phyloP scores from a whole-genome alignment of 2,797 vertebrate genomes.

The Eidolon dupreanum region DNA sequence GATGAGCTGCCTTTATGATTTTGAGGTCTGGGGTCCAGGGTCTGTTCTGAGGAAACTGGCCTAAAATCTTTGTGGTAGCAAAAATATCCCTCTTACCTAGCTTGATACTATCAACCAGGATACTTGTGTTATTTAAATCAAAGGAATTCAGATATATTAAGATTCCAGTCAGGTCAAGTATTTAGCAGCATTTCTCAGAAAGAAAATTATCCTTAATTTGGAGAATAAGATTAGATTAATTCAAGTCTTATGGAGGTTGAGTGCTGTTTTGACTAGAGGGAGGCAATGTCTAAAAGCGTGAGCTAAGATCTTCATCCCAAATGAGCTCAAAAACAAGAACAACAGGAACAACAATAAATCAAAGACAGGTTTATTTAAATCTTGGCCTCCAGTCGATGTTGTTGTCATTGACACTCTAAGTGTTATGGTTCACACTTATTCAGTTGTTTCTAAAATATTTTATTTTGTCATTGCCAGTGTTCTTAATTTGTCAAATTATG shows the following conservation, averaged over 20 bases:
- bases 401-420: slow-evolving; percentile 28
- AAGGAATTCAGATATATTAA: slow-evolving; percentile 45
- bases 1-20: background rate
- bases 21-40: background rate
- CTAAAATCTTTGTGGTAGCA: background rate
- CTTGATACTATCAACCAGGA: background rate
- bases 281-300: slow-evolving; percentile 27
- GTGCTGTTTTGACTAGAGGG: slow-evolving; percentile 35
- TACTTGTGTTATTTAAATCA: slow-evolving; percentile 40
- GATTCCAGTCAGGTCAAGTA: slow-evolving; percentile 57
- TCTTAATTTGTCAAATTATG: slow-evolving; percentile 56
- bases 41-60: background rate
- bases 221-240: slow-evolving; percentile 63
- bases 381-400: slow-evolving; percentile 57
- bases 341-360: slow-evolving; percentile 64
- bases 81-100: background rate
- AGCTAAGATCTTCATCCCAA: slow-evolving; percentile 51
- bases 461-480: slow-evolving; percentile 48
- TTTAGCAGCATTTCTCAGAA: slow-evolving; percentile 65
- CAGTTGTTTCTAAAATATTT: slow-evolving; percentile 63
- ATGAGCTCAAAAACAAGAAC: slow-evolving; percentile 45
- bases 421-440: slow-evolving; percentile 17
- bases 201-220: slow-evolving; percentile 57
- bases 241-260: slow-evolving; percentile 25
- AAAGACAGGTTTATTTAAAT: slow-evolving; percentile 55